Evolutionary conservation across 2,888 invertebrate species (phyloP).

Genomic region (Drosophila niveifrons): DNA sequence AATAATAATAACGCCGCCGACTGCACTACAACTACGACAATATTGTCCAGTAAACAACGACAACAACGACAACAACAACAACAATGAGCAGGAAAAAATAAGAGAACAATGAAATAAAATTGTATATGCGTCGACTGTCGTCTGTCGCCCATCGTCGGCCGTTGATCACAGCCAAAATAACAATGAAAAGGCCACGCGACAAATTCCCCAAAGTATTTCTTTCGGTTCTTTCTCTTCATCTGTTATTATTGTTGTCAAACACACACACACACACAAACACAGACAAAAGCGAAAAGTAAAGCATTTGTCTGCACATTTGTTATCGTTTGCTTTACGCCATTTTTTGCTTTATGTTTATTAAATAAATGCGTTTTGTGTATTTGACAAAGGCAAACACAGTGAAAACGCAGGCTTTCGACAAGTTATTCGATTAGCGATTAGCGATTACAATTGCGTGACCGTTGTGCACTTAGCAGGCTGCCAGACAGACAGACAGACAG

Average conservation of each 20-base stretch:
- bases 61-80: too few relatives aligned
- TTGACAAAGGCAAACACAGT: conserved; percentile 40
- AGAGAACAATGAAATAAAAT: conserved; percentile 3
- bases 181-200: conserved; percentile 51
- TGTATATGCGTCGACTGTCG: conserved; percentile 14
- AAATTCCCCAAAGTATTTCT: conserved; percentile 41
- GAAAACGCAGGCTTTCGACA: background rate
- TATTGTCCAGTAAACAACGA: too few relatives aligned
- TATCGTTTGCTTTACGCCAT: conserved; percentile 21
- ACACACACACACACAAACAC: conserved; percentile 13
- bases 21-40: conserved; percentile 6
- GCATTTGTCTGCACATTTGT: conserved; percentile 38
- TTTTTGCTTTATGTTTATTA: conserved; percentile 40
- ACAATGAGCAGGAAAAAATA: background rate
- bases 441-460: conserved; percentile 23
- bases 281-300: conserved; percentile 20
- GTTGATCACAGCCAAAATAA: conserved; percentile 40
- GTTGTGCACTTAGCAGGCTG: conserved; percentile 17
- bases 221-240: conserved; percentile 1
- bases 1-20: conserved; percentile 19
- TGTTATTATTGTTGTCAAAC: conserved; percentile 37
- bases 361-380: conserved; percentile 43
- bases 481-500: conserved; percentile 13
- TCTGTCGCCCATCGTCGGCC: conserved; percentile 10
- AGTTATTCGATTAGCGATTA: conserved; percentile 34